Percentiles rank a stretch among this genome's conserved stretches.
phyloP scores from a whole-genome alignment of 2,797 vertebrate genomes.

The Hoplostethus atlanticus region DNA sequence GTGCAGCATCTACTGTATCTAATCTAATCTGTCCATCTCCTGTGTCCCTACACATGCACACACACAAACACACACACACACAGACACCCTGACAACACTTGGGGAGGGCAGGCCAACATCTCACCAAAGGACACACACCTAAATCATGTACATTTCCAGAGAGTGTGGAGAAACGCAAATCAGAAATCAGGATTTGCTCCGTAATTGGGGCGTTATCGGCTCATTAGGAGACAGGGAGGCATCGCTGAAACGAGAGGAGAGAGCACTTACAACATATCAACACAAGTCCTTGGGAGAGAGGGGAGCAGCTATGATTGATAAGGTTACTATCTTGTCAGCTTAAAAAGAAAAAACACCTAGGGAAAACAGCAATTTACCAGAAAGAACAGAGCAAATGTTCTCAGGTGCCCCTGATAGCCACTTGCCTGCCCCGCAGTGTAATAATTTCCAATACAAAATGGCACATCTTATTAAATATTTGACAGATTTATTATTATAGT shows the following conservation, averaged over 20 bases:
- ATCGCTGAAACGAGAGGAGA: constrained; percentile 70
- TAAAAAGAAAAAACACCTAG: constrained; percentile 50
- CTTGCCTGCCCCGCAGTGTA: constrained; percentile 57
- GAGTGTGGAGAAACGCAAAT: constrained; percentile 76
- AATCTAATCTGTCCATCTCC: constrained; percentile 83
- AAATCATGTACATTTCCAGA: constrained; percentile 68
- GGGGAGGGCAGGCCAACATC: constrained; percentile 53
- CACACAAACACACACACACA: constrained; percentile 8
- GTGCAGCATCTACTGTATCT: constrained; percentile 75
- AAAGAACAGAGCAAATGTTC: constrained; percentile 64
- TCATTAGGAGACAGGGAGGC: constrained; percentile 79
- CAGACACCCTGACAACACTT: constrained; percentile 18
- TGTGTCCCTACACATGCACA: constrained; percentile 63
- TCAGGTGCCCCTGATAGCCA: constrained; percentile 69
- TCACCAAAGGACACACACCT: constrained; percentile 44
- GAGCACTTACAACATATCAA: constrained; percentile 72
- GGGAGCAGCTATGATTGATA: constrained; percentile 74
- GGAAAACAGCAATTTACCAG: constrained; percentile 64
- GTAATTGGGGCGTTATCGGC: constrained; percentile 80
- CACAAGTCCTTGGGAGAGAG: constrained; percentile 68
- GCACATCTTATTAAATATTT: constrained; percentile 74
- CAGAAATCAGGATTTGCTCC: constrained; percentile 74
- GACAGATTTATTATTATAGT: constrained; percentile 82
- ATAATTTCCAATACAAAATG: constrained; percentile 62
- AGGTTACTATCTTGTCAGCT: constrained; percentile 75